Conservation (phyloP, 2,113 vertebrate species). For the Tachysurus vachellii region DNA sequence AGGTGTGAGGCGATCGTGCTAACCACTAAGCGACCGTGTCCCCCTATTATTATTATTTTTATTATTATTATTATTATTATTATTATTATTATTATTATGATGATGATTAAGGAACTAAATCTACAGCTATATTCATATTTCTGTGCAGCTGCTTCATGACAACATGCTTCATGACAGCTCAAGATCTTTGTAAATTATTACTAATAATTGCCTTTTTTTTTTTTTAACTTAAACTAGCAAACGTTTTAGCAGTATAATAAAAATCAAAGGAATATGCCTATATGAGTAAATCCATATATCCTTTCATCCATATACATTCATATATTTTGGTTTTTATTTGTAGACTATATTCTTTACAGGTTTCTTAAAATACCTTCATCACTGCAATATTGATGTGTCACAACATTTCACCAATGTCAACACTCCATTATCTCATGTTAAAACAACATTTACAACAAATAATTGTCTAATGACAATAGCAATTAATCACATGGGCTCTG, state of each 20-base stretch:
- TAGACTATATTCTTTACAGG: not conserved
- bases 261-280: not conserved
- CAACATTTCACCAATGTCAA: not conserved
- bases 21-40: too few relatives aligned
- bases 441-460: constrained; percentile 9
- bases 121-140: not conserved
- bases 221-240: not conserved
- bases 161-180: too few relatives aligned
- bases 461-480: not conserved
- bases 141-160: not conserved
- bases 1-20: too few relatives aligned
- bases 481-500: not conserved
- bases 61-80: too few relatives aligned
- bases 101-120: not conserved
- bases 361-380: not conserved
- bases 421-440: not conserved
- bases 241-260: not conserved
- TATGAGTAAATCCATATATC: not conserved
- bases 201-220: not conserved
- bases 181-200: not conserved
- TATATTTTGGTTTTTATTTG: not conserved
- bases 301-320: not conserved
- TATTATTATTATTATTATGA: too few relatives aligned
- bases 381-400: not conserved
- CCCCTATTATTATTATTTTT: too few relatives aligned